Evolutionary conservation across 2,797 vertebrate species (phyloP).

Genomic region (Enteromius radiatus): DNA sequence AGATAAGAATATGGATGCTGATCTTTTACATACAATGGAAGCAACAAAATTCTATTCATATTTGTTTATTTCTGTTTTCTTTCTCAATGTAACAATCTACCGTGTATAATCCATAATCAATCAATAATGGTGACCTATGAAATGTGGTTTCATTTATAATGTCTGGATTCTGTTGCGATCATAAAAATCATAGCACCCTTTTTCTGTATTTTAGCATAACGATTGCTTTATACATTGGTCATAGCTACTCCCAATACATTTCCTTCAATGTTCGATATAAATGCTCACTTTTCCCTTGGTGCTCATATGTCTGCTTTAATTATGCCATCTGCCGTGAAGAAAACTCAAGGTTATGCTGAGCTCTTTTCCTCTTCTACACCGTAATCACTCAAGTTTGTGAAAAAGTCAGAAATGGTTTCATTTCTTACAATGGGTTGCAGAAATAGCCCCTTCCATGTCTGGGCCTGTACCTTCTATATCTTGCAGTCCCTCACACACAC

Average conservation of each 20-base stretch:
- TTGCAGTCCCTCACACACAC: constrained; percentile 9
- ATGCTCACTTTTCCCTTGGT: constrained; percentile 65
- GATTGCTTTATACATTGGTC: constrained; percentile 64
- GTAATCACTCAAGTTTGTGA: constrained; percentile 2
- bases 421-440: constrained; percentile 4
- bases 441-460: constrained; percentile 36
- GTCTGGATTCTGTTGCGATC: too few species aligned
- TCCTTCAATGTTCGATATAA: constrained; percentile 71
- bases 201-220: constrained; percentile 63
- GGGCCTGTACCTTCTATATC: constrained; percentile 35
- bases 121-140: neutral
- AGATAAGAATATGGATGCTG: too few species aligned
- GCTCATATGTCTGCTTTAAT: constrained; percentile 72
- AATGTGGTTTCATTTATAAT: neutral
- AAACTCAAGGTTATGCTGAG: constrained; percentile 74
- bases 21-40: too few species aligned
- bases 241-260: constrained; percentile 66
- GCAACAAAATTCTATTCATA: neutral
- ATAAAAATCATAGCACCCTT: neutral
- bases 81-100: too few species aligned
- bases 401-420: constrained; percentile 31
- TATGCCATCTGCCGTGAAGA: constrained; percentile 73
- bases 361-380: constrained; percentile 46
- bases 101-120: too few species aligned
- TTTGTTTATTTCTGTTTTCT: too few species aligned